Base-by-base conservation (phyloP, 2,113 vertebrate species). In the Cebus imitator region DNA sequence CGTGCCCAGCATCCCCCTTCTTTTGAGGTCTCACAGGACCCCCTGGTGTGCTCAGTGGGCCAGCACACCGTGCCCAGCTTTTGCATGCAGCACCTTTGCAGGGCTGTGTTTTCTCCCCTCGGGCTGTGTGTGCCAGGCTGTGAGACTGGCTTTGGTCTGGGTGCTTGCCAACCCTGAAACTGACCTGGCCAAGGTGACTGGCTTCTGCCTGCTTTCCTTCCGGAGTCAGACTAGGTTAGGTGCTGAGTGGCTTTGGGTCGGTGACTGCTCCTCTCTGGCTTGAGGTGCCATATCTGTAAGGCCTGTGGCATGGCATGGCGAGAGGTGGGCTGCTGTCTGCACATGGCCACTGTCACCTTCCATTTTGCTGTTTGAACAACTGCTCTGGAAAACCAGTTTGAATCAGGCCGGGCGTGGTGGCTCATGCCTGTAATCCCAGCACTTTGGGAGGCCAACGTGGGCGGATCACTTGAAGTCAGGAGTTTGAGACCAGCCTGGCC, bases 281-380 rank as follows among this genome's bases (percentile, higher is more conserved):
- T 21, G 4, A 16, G 68, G 27, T 52, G 68, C 23, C 9, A 4
- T 35, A 10, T 35, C 25, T n/a, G 7, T 55, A 12, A 87, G 40
- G 70, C 6, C 8, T 10, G 0, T 27, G 32, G 8, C 0, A 1
- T 17, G 40, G 27, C 27, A 32, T 64, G 27, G 12, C 1, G 12
- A 64, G 27, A 64, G 61, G 27, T 32, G 27, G 61, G 61, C 61
- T 6, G 2, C 61, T 3, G 12, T 64, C 27, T 0, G 27, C 61
- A 30, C 12, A 27, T 64, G 61, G 61, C 61, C 2, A 14, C 27
- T 32, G 12, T 64, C 27, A 64, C 12, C 61, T 64, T 64, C 61
- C 61, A 64, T 64, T 30, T 64, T 64, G 61, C 25, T 8, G 45
- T 21, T 27, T 10, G 30, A 52, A 27, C 23, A 18, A 18, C 48